Conservation (phyloP, 2,888 invertebrate species). For the Drosophila mettleri region DNA sequence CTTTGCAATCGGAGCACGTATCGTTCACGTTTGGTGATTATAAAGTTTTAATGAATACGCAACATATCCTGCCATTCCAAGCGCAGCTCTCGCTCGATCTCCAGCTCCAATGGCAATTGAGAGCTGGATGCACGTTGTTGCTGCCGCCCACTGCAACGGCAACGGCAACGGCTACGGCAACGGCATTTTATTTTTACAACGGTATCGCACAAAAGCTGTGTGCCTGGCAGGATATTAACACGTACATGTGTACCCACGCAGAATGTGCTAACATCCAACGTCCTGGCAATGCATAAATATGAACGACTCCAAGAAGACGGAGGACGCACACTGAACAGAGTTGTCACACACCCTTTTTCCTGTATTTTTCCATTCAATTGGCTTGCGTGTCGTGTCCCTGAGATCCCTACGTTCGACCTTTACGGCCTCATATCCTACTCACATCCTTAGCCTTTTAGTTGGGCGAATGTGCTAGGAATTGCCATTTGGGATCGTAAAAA, state of each 20-base stretch:
- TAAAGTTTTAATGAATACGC: slow-evolving; percentile 81
- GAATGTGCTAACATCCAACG: slow-evolving; percentile 62
- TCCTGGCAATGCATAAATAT: slow-evolving; percentile 67
- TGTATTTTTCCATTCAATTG: slow-evolving; percentile 49
- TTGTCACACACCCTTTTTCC: slow-evolving; percentile 41
- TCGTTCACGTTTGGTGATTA: slow-evolving; percentile 74
- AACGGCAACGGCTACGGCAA: slow-evolving; percentile 60
- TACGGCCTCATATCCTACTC: slow-evolving; percentile 51
- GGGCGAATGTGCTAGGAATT: slow-evolving; percentile 61
- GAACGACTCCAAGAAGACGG: slow-evolving; percentile 49
- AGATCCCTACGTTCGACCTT: slow-evolving; percentile 44
- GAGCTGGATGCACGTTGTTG: slow-evolving; percentile 52
- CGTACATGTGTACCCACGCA: slow-evolving; percentile 63
- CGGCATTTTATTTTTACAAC: slow-evolving; percentile 73
- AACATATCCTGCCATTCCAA: slow-evolving; percentile 46
- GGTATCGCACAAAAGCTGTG: slow-evolving; percentile 53
- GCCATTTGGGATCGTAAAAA: slow-evolving; percentile 65
- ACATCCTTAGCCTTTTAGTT: slow-evolving; percentile 11
- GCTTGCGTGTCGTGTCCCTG: slow-evolving; percentile 55
- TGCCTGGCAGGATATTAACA: slow-evolving; percentile 71
- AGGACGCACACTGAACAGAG: not conserved
- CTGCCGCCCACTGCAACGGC: slow-evolving; percentile 45
- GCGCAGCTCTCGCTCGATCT: slow-evolving; percentile 1
- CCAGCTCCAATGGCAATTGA: slow-evolving; percentile 33
- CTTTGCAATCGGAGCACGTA: slow-evolving; percentile 67